Base-by-base conservation (phyloP, 2,797 vertebrate species). In the Cephalopachus bancanus region DNA sequence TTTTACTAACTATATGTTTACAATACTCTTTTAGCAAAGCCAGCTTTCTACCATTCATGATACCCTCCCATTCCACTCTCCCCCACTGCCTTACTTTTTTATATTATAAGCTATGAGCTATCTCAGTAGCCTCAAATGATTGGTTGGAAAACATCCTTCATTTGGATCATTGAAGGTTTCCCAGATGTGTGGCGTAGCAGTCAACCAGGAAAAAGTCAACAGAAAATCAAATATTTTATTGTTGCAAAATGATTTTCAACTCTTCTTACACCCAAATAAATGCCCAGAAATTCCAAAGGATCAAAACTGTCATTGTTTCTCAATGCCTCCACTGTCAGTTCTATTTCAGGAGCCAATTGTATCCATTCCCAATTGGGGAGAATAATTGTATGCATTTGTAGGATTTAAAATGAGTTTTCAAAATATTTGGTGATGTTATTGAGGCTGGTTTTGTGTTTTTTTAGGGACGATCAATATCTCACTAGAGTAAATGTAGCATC, bases 401-500 rank as follows among this genome's bases (percentile, higher is more conserved):
- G 24, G 83, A n/a, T 30, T 88, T 71, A 96, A 95, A 93, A 65
- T 55, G 74, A 94, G 71, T 91, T 96, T 92, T 57, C 19, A 93
- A 92, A 97, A 95, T 91, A 95, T 90, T 94, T 90, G 83, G 62
- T 93, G 81, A 81, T 0, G 1, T 92, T 96, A 57, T 59, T 69
- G 95, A 97, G 24, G 81, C 93, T 97, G 89, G 37, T 24, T 85
- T 85, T 74, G 30, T 8, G n/a, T 78, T 81, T 84, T 85, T 97
- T 96, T 78, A 75, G 81, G 69, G 72, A 83, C 15, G 37, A 96
- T 96, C 74, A 64, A 37, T 95, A 96, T 94, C 91, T 93, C 20
- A 14, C 55, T 93, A 65, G 92, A 97, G 95, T 95, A 97, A 98
- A 97, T 97, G 90, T 97, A 97, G 96, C 97, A 96, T 96, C 90